A percentile compares a stretch with the other conserved stretches of the same genome.
Evolutionary conservation across 2,797 vertebrate genomes (phyloP).

Genomic region (Anolis apletophallus): DNA sequence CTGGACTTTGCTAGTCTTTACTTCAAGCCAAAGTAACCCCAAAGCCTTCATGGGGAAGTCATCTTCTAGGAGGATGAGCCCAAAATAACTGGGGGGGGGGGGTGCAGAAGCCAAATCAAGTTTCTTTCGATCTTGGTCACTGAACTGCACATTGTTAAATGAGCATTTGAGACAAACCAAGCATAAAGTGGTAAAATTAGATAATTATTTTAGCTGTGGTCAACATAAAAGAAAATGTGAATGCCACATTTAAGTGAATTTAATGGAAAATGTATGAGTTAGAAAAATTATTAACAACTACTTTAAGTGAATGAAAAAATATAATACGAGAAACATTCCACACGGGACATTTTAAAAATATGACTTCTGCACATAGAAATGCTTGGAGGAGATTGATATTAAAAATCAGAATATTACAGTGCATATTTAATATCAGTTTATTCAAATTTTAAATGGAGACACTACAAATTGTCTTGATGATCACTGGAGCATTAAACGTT

Average conservation of each 20-base stretch:
- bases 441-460: slow-evolving; percentile 31
- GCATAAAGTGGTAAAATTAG: slow-evolving; percentile 49
- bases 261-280: slow-evolving; percentile 23
- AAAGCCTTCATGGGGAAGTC: not conserved
- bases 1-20: not conserved
- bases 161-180: slow-evolving; percentile 47
- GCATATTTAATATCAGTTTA: slow-evolving; percentile 28
- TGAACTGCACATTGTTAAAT: slow-evolving; percentile 25
- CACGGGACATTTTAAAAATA: slow-evolving; percentile 7
- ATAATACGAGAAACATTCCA: slow-evolving; percentile 10
- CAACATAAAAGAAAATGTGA: slow-evolving; percentile 44
- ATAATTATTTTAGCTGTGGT: slow-evolving; percentile 54
- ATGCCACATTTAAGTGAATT: slow-evolving; percentile 14
- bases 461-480: slow-evolving; percentile 41
- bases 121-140: not conserved
- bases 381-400: slow-evolving; percentile 21
- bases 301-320: slow-evolving; percentile 32
- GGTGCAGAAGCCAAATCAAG: not conserved
- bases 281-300: slow-evolving; percentile 31
- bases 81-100: not conserved
- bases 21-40: not conserved
- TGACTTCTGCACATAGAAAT: slow-evolving; percentile 46
- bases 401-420: slow-evolving; percentile 36
- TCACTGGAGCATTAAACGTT: slow-evolving; percentile 40
- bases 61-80: not conserved